Evolutionary conservation across 2,797 vertebrate genomes (phyloP), one percentile per base, ranked within the genome.

Genomic region (Picus viridis): DNA sequence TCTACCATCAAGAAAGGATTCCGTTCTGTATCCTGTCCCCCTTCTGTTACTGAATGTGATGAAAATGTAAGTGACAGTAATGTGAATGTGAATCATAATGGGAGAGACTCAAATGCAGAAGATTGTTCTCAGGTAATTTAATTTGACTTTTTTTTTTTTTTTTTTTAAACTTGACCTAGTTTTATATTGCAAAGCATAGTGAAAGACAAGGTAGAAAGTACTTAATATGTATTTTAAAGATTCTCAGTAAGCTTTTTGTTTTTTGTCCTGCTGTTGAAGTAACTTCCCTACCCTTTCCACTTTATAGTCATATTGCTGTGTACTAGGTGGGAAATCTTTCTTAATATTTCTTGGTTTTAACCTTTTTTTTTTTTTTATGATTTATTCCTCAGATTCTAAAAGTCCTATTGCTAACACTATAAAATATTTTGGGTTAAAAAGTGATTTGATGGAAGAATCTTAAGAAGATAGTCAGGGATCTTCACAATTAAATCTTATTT

Each of bases 21-120:
- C 32, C 8, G 8, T 34, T 90, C 69, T n/a, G 10, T 75, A 79
- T 96, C 97, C 54, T 78, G 43, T 82, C 97, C 99, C 86, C 15
- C 96, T 59, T 95, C 97, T 70, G 57, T 99, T 61, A 65, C 69
- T 71, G 99, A 99, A 97, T 97, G 30, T 71, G 97, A 98, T 92
- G 98, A 98, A 97, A 95, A 64, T 34, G 63, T 71, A 51, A 64
- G n/a, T 90, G 62, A 77, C 39, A 95, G 86, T 86, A 94, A 79
- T 71, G 71, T 74, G 53, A 93, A 93, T 62, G 26, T 86, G 63
- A 93, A 89, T 92, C 71, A 64, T 88, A 67, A 61, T 58, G 24
- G n/a, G 10, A 84, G 62, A 81, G 14, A 41, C 19, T 79, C 81
- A 53, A 94, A 80, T 88, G n/a, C 30, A 41, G 81, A 57, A 69